Evolutionary conservation across 1,140 invertebrate species (phyloP).

Genomic region (Lepidostoma basale): DNA sequence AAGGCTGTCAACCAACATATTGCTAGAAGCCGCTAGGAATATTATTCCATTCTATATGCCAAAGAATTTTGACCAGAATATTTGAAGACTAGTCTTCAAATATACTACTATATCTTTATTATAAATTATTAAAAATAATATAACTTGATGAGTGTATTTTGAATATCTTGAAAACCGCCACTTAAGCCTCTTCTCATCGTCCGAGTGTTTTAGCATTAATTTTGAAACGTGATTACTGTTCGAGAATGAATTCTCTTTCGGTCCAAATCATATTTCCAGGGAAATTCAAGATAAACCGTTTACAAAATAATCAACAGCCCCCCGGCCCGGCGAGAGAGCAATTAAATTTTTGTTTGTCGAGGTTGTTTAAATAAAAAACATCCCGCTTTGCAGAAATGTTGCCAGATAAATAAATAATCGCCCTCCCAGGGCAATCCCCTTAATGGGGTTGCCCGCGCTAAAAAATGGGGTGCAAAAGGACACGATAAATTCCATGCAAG

Average conservation of each 20-base stretch:
- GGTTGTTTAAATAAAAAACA: slow-evolving; percentile 16
- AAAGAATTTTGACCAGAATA: too few relatives aligned
- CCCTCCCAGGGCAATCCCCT: slow-evolving; percentile 38
- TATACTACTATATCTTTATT: background rate
- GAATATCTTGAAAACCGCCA: background rate
- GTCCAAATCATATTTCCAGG: background rate
- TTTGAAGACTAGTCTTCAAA: too few relatives aligned
- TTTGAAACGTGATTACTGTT: background rate
- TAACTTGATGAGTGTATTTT: background rate
- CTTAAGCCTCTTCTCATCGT: background rate
- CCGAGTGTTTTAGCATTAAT: background rate
- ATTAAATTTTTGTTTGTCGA: slow-evolving; percentile 31
- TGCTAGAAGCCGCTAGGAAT: too few relatives aligned
- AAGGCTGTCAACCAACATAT: too few relatives aligned
- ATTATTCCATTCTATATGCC: too few relatives aligned
- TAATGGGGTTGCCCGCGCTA: slow-evolving; percentile 45
- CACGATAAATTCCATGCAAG: slow-evolving; percentile 41
- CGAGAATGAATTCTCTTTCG: background rate
- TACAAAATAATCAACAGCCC: slow-evolving; percentile 25
- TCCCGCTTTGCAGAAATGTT: slow-evolving; percentile 5
- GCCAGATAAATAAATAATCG: slow-evolving; percentile 32
- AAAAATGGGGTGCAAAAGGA: slow-evolving; percentile 45
- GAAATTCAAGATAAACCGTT: slow-evolving; percentile 7
- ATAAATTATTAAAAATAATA: background rate
- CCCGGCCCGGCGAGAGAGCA: background rate